Evolutionary conservation across 2,797 vertebrate species (phyloP), one percentile per base, ranked within the genome.

Genomic region (Syncerus caffer): DNA sequence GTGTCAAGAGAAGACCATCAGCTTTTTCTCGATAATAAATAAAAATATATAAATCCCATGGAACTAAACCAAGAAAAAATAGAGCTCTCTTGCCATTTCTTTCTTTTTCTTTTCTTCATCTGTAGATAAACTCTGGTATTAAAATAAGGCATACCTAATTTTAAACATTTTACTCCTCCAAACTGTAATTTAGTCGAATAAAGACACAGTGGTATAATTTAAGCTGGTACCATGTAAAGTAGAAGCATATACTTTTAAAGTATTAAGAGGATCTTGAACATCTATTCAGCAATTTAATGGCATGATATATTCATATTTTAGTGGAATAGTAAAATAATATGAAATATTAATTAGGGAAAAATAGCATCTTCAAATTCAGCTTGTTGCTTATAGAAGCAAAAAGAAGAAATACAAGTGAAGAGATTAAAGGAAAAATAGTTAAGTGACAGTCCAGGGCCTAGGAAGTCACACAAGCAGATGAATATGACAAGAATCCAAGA

Each of bases 141-240:
- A 85, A 97, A 95, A 85, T 71, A 7, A 90, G 51, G 7, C 16
- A 27, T 60, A 10, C 1, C 25, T 74, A 34, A 71, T 88, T 47
- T 85, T 79, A 92, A 96, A 74, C 38, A 50, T 80, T 74, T 89
- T 53, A 31, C 3, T 17, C 29, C 34, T 74, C 16, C 31, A 83
- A 85, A 96, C 17, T 85, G 6, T 55, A 89, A 86, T 95, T 78
- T 29, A 93, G 15, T 76, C 15, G 96, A 91, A 74, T 85, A 83
- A 60, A 60, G 87, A 94, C 16, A 25, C 8, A 71, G 11, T 60
- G 13, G 31, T 17, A 38, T 42, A 79, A 83, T 67, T 87, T 89
- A 93, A 90, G 11, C 2, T 25, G 55, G 4, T 29, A 13, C 1
- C 12, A 74, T 42, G 23, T 47, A 62, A 60, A n/a, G 13, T n/a